Evolutionary conservation across 2,888 invertebrate genomes (phyloP), one percentile per base, ranked within the genome.

Genomic region (Caenorhabditis virilis): DNA sequence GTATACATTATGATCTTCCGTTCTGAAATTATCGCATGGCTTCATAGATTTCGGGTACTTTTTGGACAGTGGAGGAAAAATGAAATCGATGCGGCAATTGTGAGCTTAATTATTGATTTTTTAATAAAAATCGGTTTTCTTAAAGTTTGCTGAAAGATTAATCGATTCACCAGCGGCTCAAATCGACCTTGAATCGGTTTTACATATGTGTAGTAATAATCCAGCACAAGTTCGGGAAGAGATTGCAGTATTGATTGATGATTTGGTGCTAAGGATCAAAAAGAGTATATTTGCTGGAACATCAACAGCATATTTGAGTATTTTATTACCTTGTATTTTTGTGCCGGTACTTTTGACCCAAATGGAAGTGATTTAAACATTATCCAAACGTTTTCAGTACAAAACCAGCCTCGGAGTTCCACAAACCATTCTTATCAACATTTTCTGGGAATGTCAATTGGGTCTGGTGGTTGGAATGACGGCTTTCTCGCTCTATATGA

Each of bases 261-360:
- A 95, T 85, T 94, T 95, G 82, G 94, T 94, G 83, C 88, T 89
- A 69, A 87, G 95, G 35, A 88, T 95, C 80, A 93, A 93, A 84
- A 91, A 84, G 90, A 69, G 93, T 56, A 86, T 95, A 1, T 92
- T 91, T 83, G 88, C 90, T 72, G 91, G 93, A 0, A 88, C 93
- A 41, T 85, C 91, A 6, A 91, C 90, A 76, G 91, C 92, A 0
- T 94, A 93, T 83, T 93, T 92, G 84, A 89, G 91, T 39, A 90
- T 91, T 56, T 90, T 93, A 82, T 88, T 94, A 58, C 94, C 94
- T 0, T 90, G 91, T 80, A 90, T 91, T 83, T 92, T 94, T 87
- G 90, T 91, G 30, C 91, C 91, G 87, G 91, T 91, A 79, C n/a
- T n/a, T n/a, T n/a, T n/a, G n/a, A n/a, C n/a, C n/a, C n/a, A n/a